These are phyloP conservation scores for Archocentrus centrarchus DNA, from an alignment of 2,113 vertebrate species.

Conservation along the genomic window DNA sequence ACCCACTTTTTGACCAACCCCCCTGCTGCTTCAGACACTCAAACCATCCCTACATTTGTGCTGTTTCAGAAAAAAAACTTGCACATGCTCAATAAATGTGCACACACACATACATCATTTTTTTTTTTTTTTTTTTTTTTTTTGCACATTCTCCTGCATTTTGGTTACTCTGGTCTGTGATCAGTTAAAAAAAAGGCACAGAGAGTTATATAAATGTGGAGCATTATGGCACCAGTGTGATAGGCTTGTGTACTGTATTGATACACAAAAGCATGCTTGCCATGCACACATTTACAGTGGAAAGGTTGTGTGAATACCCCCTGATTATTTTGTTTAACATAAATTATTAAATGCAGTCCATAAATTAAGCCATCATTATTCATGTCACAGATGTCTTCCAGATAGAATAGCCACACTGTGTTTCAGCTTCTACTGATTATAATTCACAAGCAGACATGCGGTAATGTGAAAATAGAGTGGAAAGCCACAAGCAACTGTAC, in stretches of 20 bases:
- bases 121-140: background rate
- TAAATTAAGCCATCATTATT: background rate
- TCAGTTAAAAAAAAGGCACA: constrained; percentile 11
- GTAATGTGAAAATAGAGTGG: background rate
- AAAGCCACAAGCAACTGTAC: background rate
- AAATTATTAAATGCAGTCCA: background rate
- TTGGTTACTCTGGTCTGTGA: constrained; percentile 10
- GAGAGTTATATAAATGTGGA: background rate
- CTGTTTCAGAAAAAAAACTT: background rate
- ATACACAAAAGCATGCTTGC: background rate
- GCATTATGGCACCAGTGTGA: background rate
- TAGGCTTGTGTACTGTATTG: background rate
- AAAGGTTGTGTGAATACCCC: background rate
- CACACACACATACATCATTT: background rate
- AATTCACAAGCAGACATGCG: background rate
- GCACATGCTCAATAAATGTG: background rate
- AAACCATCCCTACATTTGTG: background rate
- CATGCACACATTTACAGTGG: background rate
- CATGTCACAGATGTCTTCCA: background rate
- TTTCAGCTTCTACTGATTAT: background rate
- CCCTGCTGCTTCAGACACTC: background rate
- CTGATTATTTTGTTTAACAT: background rate
- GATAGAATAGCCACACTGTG: background rate
- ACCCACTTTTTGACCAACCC: background rate
- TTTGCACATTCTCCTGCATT: background rate